Evolutionary conservation across 2,113 vertebrate genomes (phyloP), one percentile per base, ranked within the genome.

Genomic region (Cinclus mexicanus): DNA sequence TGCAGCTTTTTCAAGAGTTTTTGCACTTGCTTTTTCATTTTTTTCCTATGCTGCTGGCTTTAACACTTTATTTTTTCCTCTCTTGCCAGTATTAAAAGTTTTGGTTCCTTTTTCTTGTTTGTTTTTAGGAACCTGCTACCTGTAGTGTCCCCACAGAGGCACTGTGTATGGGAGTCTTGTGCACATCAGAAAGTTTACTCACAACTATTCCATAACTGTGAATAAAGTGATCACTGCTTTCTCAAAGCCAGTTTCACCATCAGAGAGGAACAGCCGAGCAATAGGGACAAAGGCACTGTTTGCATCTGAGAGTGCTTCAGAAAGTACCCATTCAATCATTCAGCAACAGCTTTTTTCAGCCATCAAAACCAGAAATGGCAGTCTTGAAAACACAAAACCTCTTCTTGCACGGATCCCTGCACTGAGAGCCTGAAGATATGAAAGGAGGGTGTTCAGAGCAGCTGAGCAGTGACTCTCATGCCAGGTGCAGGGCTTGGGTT

Each of bases 401-500:
- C 28, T 50, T 89, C 53, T 92, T 49, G 31, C 23, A 11, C 33
- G 50, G 13, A 25, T 74, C 31, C 41, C 24, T 70, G 52, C 28
- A 8, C n/a, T 0, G 0, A 41, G 47, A 64, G 59, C 29, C 60
- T 57, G 49, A 63, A 76, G 93, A 53, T n/a, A 57, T 84, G 95
- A 61, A 64, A 90, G 69, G 55, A 74, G 46, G 33, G 35, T 5
- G 29, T 6, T 50, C 0, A 12, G 61, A 74, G 83, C 76, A 80
- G 74, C 23, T 0, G 3, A 71, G 80, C 8, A 1, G 50, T 39
- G 76, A 28, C 31, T 87, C 24, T 21, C 2, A 1, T 6, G 8
- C 14, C 3, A 0, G 46, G 37, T 33, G 59, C 0, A 0, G 52
- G 29, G 3, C 55, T 67, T 9, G 47, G 57, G 7, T 11, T 65